Conservation (phyloP, 1,140 invertebrate genomes). For the Drosophila yakuba region DNA sequence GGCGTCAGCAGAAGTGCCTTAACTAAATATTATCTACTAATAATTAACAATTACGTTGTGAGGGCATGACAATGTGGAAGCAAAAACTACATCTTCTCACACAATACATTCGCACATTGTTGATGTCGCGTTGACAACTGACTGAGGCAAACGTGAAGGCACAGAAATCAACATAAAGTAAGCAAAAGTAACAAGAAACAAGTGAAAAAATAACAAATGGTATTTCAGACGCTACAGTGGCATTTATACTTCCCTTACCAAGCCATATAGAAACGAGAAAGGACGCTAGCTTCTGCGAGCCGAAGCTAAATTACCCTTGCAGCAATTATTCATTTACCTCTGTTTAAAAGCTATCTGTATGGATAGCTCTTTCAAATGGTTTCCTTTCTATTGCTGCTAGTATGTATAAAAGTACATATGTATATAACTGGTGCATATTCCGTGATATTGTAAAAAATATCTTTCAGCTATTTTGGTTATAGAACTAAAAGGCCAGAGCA, state of each 20-base stretch:
- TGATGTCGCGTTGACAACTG: constrained; percentile 62
- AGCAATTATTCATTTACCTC: too few relatives aligned
- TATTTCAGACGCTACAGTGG: background rate
- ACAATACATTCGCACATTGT: constrained; percentile 68
- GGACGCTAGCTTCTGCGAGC: too few relatives aligned
- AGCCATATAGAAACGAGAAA: too few relatives aligned
- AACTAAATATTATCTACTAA: constrained; percentile 42
- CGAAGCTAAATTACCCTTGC: too few relatives aligned
- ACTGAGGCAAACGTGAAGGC: background rate
- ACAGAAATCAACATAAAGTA: constrained; percentile 34
- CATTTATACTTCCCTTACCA: background rate
- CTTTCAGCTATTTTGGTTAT: background rate
- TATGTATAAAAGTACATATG: too few relatives aligned
- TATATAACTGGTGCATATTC: too few relatives aligned
- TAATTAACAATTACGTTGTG: constrained; percentile 56
- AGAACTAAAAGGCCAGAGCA: constrained; percentile 12
- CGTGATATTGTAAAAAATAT: too few relatives aligned
- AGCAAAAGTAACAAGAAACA: constrained; percentile 42
- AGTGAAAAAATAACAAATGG: constrained; percentile 1
- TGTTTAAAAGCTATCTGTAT: too few relatives aligned
- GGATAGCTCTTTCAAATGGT: too few relatives aligned
- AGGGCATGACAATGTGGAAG: constrained; percentile 41
- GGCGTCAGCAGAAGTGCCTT: constrained; percentile 23
- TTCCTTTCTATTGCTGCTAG: too few relatives aligned
- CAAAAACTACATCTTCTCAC: constrained; percentile 59